Base-by-base conservation (phyloP, 2,113 vertebrate genomes). In the Tetrax tetrax region DNA sequence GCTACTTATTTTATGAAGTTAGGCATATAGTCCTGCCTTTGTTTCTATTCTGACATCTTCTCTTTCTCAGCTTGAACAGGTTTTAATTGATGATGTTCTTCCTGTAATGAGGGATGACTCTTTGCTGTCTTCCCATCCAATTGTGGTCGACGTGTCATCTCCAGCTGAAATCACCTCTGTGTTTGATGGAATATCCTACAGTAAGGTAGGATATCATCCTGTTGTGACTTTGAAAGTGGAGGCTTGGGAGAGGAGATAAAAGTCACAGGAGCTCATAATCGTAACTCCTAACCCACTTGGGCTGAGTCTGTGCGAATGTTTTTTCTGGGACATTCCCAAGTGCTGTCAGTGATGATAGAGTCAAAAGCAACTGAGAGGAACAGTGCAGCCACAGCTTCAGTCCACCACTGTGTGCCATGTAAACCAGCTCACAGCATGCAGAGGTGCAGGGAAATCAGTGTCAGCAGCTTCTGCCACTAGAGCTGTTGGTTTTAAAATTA, bases 111-210 rank as follows among this genome's bases (percentile, higher is more conserved):
- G 98, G 71, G 98, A 99, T 7, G 99, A 99, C 38, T 99, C 99
- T 45, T 98, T 99, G 70, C 94, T 98, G 22, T 99, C 99, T 54
- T 99, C 99, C 45, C 99, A 99, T 74, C 98, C 99, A 2, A 98
- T 99, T 81, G 98, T 99, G n/a, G 98, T 98, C 7, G 18, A 96
- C 0, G 99, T 99, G 65, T 98, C 98, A 10, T 99, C 98, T 11
- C 99, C 99, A 15, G 98, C 98, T 76, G 99, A 99, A 98, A 99
- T 99, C 83, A 99, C 99, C 4, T 99, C 99, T n/a, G 99, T 99
- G 68, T 99, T 99, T 97, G 99, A 99, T 59, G 97, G 97, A 59
- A 99, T 99, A 93, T 99, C 99, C 53, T 99, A 99, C 82, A 99
- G 97, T 96, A 99, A 99, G 99, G 99, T 99, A 88, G 45, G 93